A percentile compares a stretch with the other conserved stretches of the same genome.
These are phyloP conservation scores for Smittia aterrima DNA, from an alignment of 2,888 invertebrate species.

Conservation along the genomic window DNA sequence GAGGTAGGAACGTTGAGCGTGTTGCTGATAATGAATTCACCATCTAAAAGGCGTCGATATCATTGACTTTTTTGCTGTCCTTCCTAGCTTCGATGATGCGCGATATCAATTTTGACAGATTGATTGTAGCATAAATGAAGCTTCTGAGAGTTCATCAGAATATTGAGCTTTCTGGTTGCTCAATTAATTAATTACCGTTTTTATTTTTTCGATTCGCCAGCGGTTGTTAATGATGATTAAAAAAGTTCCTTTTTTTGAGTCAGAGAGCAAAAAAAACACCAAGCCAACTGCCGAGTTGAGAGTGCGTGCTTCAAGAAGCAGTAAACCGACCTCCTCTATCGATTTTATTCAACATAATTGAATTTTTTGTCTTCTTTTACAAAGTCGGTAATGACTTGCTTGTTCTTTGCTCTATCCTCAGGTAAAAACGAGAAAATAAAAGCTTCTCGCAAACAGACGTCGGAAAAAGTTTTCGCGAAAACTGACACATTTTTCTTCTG, in stretches of 20 bases:
- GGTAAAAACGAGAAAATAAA: too few species aligned
- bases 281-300: background rate
- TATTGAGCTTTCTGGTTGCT: background rate
- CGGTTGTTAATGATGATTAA: conserved; percentile 6
- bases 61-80: background rate
- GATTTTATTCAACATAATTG: background rate
- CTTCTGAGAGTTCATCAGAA: background rate
- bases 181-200: conserved; percentile 1
- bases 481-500: too few species aligned
- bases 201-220: background rate
- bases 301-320: background rate
- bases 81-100: too few species aligned
- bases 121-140: background rate
- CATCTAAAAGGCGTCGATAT: background rate
- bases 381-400: background rate
- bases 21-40: background rate
- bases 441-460: too few species aligned
- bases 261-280: background rate
- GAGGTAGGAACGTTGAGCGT: background rate
- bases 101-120: background rate
- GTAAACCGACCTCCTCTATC: background rate
- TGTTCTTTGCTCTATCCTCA: too few species aligned
- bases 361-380: background rate
- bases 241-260: background rate
- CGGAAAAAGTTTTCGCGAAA: too few species aligned